phyloP scores from a whole-genome alignment of 2,797 vertebrate genomes.

The Chromobotia macracanthus region DNA sequence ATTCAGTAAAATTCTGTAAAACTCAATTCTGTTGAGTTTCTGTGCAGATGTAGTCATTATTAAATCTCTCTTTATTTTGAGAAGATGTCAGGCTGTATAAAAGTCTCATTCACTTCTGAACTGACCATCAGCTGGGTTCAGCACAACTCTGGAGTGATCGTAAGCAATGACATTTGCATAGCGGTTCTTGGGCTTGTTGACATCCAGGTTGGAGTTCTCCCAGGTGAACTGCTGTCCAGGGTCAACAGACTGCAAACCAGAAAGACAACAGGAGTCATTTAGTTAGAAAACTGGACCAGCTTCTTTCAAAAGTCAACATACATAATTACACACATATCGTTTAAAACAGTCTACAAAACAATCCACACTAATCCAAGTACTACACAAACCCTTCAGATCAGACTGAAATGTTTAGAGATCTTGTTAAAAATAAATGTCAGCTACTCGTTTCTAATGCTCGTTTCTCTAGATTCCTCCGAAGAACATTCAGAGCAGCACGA shows the following conservation, averaged over 20 bases:
- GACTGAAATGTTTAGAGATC: too few relatives aligned
- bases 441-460: too few relatives aligned
- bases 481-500: too few relatives aligned
- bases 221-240: slow-evolving; percentile 95
- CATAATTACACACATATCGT: neutral
- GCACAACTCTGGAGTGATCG: slow-evolving; percentile 93
- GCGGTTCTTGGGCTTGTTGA: slow-evolving; percentile 98
- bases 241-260: slow-evolving; percentile 85
- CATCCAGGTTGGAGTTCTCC: too few relatives aligned
- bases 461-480: too few relatives aligned
- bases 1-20: too few relatives aligned
- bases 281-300: slow-evolving; percentile 1
- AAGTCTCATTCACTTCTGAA: neutral
- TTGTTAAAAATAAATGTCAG: too few relatives aligned
- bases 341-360: neutral
- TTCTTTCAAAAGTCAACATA: neutral
- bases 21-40: too few relatives aligned
- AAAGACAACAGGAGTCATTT: slow-evolving; percentile 27
- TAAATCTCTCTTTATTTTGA: neutral
- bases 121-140: slow-evolving; percentile 90
- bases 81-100: slow-evolving; percentile 52
- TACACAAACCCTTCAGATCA: neutral
- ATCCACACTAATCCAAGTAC: neutral
- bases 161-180: slow-evolving; percentile 97
- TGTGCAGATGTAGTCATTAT: neutral